These are phyloP conservation scores for Branchinecta lindahli DNA, from an alignment of 1,140 invertebrate species.

Conservation along the genomic window DNA sequence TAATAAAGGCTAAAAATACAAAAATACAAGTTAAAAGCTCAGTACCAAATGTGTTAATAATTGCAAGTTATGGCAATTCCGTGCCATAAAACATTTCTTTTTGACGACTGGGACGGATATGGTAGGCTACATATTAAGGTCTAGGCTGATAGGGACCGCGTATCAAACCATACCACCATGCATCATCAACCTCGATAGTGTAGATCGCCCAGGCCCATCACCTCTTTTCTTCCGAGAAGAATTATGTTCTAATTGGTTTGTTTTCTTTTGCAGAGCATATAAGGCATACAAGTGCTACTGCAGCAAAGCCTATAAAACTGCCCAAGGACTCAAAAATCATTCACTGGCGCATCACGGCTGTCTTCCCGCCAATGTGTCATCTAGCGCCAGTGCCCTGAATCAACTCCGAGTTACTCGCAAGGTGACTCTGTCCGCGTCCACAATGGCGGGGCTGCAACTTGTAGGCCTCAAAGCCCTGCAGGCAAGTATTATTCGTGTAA, in stretches of 20 bases:
- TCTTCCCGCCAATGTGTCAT: background rate
- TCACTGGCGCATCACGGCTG: background rate
- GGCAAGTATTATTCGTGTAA: background rate
- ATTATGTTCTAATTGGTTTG: conserved; percentile 12
- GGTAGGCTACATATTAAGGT: no score
- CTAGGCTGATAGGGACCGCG: no score
- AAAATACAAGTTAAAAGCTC: no score
- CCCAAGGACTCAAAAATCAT: conserved; percentile 55
- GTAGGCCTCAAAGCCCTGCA: background rate
- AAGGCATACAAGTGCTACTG: conserved; percentile 63
- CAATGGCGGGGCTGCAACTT: conserved; percentile 1
- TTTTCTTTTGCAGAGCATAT: conserved; percentile 42
- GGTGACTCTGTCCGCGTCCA: background rate
- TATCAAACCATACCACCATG: no score
- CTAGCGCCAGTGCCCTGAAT: background rate
- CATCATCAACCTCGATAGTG: no score
- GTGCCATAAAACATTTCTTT: no score
- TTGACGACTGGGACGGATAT: no score
- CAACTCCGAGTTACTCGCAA: background rate
- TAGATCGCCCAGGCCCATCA: no score
- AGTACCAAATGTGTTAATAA: no score
- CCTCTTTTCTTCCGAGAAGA: no score
- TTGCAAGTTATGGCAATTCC: no score
- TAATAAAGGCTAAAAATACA: no score
- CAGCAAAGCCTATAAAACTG: conserved; percentile 64